Evolutionary conservation across 2,113 vertebrate species (phyloP).

Genomic region (Peucedramus taeniatus): DNA sequence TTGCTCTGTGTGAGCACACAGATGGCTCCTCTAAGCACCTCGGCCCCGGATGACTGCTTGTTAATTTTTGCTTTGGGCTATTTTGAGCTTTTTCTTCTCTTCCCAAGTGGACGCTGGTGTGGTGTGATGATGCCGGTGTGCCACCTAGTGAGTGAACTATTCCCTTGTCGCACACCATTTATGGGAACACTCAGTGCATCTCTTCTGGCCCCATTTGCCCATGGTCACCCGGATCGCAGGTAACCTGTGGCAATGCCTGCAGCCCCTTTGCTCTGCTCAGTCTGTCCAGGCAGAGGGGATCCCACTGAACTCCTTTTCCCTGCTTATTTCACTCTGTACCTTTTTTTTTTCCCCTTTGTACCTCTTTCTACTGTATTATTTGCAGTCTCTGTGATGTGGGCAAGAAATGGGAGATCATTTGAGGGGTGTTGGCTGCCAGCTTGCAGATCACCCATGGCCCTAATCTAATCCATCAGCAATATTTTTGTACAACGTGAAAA

Average conservation of each 20-base stretch:
- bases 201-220: background rate
- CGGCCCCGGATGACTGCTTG: background rate
- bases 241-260: background rate
- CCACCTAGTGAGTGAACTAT: constrained; percentile 29
- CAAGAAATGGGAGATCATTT: background rate
- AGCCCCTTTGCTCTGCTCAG: background rate
- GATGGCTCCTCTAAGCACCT: background rate
- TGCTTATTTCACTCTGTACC: background rate
- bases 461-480: background rate
- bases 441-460: background rate
- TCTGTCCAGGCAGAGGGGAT: background rate
- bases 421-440: background rate
- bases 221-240: background rate
- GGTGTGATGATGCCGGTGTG: background rate
- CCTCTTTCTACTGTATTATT: background rate
- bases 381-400: background rate
- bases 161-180: background rate
- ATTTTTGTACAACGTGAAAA: background rate
- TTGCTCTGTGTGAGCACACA: background rate
- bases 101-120: background rate
- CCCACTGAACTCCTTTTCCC: background rate
- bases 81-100: background rate
- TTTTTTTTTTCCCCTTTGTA: background rate
- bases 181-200: fast-evolving
- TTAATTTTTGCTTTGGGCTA: background rate